Evolutionary conservation across 2,113 vertebrate species (phyloP), one percentile per base, ranked within the genome.

Genomic region (Steatornis caripensis): DNA sequence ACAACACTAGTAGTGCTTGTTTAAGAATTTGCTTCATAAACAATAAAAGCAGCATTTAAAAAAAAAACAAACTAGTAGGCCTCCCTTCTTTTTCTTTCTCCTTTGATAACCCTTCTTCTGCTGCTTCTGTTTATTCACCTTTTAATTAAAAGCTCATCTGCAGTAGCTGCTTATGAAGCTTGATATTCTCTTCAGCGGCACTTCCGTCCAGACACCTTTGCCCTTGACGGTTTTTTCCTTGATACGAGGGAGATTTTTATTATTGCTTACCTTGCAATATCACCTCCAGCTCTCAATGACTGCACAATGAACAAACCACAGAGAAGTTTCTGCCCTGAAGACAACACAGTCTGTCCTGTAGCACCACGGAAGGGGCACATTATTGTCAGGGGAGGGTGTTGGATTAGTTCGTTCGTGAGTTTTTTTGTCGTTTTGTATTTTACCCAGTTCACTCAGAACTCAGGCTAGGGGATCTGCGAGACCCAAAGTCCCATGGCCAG

Each of bases 1-100:
- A 97, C 89, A 97, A 90, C 45, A 89, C 16, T 76, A 84, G 80
- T 84, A 96, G 81, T 94, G 96, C 84, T 97, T 96, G 55, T 93
- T 97, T 96, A 97, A 97, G 94, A 86, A 87, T 96, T 97, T 97
- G 64, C 46, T 97, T 97, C 71, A 95, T 94, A 96, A 98, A 96
- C 87, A 82, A 64, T 64, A 57, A 92, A 97, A 80, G 75, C 60
- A 96, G 69, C 66, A 91, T 84, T 88, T 36, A 81, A 98, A 96
- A 97, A 26, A 12, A 20, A 34, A 45, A 23, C 20, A 45, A 58
- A 43, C 84, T 84, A 86, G 19, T 54, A 84, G 60, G 11, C 45
- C 22, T 18, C 48, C 69, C 80, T 90, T 37, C 29, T 72, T 95
- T 90, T 61, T 74, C 64, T 80, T 88, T 95, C 68, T 62, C 34